Evolutionary conservation across 1,140 invertebrate genomes (phyloP).

Genomic region (Penaeus chinensis): DNA sequence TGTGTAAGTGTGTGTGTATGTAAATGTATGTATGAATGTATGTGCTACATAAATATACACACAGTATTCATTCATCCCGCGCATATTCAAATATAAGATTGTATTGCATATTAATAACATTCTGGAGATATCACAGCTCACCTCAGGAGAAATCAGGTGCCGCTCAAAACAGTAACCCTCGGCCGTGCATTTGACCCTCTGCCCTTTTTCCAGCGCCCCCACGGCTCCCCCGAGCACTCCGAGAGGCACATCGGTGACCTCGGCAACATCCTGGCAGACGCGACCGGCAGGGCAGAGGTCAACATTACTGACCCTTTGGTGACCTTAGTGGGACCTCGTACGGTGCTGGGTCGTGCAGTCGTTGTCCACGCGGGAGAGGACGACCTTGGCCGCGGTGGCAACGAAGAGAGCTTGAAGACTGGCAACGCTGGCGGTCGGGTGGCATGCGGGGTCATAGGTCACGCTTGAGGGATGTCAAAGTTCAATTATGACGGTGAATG

Average conservation of each 20-base stretch:
- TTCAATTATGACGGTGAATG: no score
- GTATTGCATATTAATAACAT: no score
- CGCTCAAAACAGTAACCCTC: background rate
- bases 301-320: constrained; percentile 76
- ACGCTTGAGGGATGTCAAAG: constrained; percentile 4
- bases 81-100: no score
- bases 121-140: background rate
- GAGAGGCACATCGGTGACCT: constrained; percentile 91
- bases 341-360: constrained; percentile 56
- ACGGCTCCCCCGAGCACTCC: constrained; percentile 82
- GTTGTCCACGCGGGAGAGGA: constrained; percentile 89
- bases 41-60: no score
- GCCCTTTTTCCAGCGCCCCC: constrained; percentile 74
- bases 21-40: no score
- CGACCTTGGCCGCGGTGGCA: constrained; percentile 93
- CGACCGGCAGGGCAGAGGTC: constrained; percentile 81
- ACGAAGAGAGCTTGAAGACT: constrained; percentile 93
- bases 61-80: background rate
- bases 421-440: constrained; percentile 96
- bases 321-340: constrained; percentile 62
- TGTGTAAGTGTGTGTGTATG: background rate
- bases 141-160: background rate
- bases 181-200: background rate
- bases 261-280: constrained; percentile 85
- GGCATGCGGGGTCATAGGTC: constrained; percentile 95